Percentiles rank a stretch among this genome's conserved stretches.
Conservation (phyloP, 2,113 vertebrate genomes). For the Bufo bufo region DNA sequence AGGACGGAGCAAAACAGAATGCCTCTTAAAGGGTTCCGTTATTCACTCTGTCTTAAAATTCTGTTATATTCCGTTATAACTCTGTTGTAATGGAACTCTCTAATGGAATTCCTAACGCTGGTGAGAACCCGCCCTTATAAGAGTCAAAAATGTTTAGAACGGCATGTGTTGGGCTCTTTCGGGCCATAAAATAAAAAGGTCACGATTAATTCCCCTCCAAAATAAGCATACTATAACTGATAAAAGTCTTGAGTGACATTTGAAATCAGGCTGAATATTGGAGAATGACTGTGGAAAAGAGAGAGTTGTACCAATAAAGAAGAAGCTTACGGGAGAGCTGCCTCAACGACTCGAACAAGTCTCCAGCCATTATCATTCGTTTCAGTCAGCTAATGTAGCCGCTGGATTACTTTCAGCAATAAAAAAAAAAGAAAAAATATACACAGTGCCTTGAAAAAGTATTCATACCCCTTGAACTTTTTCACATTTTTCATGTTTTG, state of each 20-base stretch:
- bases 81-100: too few relatives aligned
- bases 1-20: too few relatives aligned
- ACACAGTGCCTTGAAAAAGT: too few relatives aligned
- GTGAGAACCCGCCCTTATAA: background rate
- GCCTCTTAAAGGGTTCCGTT: too few relatives aligned
- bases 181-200: background rate
- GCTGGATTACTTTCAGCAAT: background rate
- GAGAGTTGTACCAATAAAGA: constrained; percentile 13
- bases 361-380: background rate
- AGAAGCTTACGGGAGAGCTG: background rate
- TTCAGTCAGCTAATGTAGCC: background rate
- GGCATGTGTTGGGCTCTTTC: background rate
- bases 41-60: too few relatives aligned
- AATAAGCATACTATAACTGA: constrained; percentile 14
- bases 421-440: background rate
- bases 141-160: too few relatives aligned
- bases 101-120: too few relatives aligned
- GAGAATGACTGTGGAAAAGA: background rate
- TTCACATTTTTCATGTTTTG: too few relatives aligned
- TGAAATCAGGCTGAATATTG: background rate
- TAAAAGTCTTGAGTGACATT: constrained; percentile 6
- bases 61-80: too few relatives aligned
- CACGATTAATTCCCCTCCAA: constrained; percentile 5
- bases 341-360: background rate
- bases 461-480: too few relatives aligned